Evolutionary conservation across 2,888 invertebrate genomes (phyloP), one percentile per base, ranked within the genome.

Genomic region (Drosophila niveifrons): DNA sequence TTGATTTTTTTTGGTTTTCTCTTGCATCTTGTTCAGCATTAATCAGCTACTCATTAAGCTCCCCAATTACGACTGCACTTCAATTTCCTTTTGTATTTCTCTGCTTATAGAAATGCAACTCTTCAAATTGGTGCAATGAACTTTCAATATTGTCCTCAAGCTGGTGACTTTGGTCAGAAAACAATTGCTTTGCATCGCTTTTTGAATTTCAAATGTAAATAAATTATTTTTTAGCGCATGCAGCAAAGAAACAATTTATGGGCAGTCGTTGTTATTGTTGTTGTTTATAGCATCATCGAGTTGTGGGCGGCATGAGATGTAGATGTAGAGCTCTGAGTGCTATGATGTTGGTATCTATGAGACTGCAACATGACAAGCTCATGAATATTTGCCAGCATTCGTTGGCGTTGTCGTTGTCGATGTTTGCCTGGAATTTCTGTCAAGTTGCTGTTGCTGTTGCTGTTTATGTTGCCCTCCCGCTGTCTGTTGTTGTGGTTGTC

Each of bases 381-480:
- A 80, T 85, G 85, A 85, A 85, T 85, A 89, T 89, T 88, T 85
- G 68, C 75, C 66, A 69, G 76, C 23, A 23, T 6, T 23, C 23
- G 23, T 68, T 62, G 75, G 62, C 71, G 68, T 56, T 72, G 75
- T 62, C 55, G 64, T 53, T 66, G 66, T 71, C 62, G 65, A 52
- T 66, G 79, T 65, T 69, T 46, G 78, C 61, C 68, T 58, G 76
- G 50, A 66, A 74, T 61, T 75, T 65, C 71, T 75, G 73, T 65
- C 64, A 62, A 59, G 65, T 63, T 51, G 74, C 52, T 65, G 58
- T 53, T 55, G 58, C 51, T 55, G 55, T 46, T 78, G 58, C 31
- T 69, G 53, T 63, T 80, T 63, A 52, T 75, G 66, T 63, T 77
- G 70, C n/a, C 57, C 59, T 51, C 50, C 50, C 62, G 65, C 53